A percentile compares a stretch with the other conserved stretches of the same genome.
phyloP scores from a whole-genome alignment of 2,888 invertebrate species.

The Eretmocerus hayati region DNA sequence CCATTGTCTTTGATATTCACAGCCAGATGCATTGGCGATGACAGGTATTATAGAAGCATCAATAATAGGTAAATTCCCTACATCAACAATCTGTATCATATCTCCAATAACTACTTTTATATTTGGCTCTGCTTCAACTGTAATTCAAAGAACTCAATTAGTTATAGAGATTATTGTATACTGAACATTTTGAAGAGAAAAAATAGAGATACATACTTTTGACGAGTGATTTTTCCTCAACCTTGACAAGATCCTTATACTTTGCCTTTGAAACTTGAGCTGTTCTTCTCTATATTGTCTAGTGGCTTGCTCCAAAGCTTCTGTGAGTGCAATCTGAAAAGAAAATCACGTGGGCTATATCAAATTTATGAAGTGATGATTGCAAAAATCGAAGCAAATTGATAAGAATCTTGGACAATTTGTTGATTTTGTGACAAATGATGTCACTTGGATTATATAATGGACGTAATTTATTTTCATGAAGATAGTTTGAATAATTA shows the following conservation, averaged over 20 bases:
- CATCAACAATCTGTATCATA: conserved; percentile 4
- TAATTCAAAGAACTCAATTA: conserved; percentile 5
- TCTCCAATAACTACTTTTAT: conserved; percentile 21
- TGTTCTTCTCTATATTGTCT: conserved; percentile 48
- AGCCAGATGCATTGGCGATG: conserved; percentile 4
- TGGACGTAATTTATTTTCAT: too few species aligned
- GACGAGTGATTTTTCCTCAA: conserved; percentile 7
- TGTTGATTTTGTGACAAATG: too few species aligned
- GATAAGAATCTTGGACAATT: too few species aligned
- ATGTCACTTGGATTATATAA: too few species aligned
- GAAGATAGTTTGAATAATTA: too few species aligned
- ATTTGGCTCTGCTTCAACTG: conserved; percentile 12
- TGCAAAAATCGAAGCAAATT: too few species aligned
- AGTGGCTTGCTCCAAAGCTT: conserved; percentile 49
- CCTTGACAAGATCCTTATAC: conserved; percentile 7
- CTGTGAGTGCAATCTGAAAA: conserved; percentile 46
- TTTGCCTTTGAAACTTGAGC: conserved; percentile 23
- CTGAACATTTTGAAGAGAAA: neutral
- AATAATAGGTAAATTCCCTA: conserved; percentile 12
- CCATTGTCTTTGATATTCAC: conserved; percentile 14
- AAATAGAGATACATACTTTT: conserved; percentile 6
- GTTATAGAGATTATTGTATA: neutral
- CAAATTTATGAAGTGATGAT: too few species aligned
- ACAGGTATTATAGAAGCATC: conserved; percentile 1
- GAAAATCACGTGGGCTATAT: too few species aligned